These are phyloP conservation scores for Tamandua tetradactyla DNA, from an alignment of 2,797 vertebrate genomes.

Conservation along the genomic window DNA sequence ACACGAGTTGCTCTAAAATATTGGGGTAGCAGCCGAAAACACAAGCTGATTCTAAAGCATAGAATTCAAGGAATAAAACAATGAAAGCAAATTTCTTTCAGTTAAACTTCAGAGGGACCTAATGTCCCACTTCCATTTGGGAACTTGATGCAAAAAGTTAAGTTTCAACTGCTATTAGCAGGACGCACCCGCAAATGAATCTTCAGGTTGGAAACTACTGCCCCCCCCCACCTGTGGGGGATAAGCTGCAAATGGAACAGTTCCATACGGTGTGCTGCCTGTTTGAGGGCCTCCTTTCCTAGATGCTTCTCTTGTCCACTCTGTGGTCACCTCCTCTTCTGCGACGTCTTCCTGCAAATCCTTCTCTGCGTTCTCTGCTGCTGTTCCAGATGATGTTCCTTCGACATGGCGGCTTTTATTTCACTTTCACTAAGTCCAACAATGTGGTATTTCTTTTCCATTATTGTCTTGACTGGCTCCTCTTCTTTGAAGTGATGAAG, in stretches of 20 bases:
- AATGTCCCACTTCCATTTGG: constrained; percentile 88
- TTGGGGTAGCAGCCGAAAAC: constrained; percentile 83
- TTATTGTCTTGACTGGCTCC: constrained; percentile 96
- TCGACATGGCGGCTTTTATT: constrained; percentile 99
- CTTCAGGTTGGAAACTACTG: constrained; percentile 92
- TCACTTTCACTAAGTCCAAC: constrained; percentile 99
- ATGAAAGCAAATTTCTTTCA: constrained; percentile 88
- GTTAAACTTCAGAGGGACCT: constrained; percentile 87
- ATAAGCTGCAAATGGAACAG: constrained; percentile 89
- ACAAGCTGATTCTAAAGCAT: constrained; percentile 87
- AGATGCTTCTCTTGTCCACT: constrained; percentile 98
- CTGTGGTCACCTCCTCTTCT: constrained; percentile 97
- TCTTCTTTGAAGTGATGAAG: constrained; percentile 99
- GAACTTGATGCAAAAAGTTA: constrained; percentile 89
- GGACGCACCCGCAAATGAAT: constrained; percentile 89
- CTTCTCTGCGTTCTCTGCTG: constrained; percentile 95
- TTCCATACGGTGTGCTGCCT: constrained; percentile 99
- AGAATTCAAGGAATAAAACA: constrained; percentile 90
- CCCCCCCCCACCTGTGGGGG: constrained; percentile 88
- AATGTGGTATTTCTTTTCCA: constrained; percentile 99
- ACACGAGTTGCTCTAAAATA: constrained; percentile 89
- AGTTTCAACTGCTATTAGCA: constrained; percentile 90
- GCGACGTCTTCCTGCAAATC: constrained; percentile 92
- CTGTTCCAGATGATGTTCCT: constrained; percentile 98
- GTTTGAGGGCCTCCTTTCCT: constrained; percentile 98